Percentiles rank a stretch among this genome's conserved stretches.
Conservation (phyloP, 2,888 invertebrate genomes). For the Diloba caeruleocephala region DNA sequence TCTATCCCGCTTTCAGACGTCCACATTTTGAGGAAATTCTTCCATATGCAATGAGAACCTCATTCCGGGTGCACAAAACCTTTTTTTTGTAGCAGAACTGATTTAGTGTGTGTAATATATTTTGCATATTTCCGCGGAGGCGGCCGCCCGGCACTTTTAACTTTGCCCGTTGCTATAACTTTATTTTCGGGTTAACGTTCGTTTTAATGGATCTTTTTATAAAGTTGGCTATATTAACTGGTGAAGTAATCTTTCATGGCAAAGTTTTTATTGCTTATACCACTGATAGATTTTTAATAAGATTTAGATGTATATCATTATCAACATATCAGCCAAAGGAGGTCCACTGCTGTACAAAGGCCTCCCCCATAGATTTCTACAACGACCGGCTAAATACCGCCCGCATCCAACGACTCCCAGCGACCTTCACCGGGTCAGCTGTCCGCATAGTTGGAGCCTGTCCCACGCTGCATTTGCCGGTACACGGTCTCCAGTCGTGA, state of each 20-base stretch:
- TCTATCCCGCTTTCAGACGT: conserved; percentile 37
- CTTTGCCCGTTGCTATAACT: conserved; percentile 67
- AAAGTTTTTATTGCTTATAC: conserved; percentile 43
- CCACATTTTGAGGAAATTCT: conserved; percentile 52
- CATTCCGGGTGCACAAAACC: conserved; percentile 48
- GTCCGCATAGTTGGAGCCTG: no score
- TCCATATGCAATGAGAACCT: conserved; percentile 59
- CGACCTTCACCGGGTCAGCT: not conserved
- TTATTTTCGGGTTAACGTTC: conserved; percentile 74
- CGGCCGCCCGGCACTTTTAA: conserved; percentile 66
- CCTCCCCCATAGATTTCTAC: no score
- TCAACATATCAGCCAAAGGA: not conserved
- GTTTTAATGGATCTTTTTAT: conserved; percentile 62
- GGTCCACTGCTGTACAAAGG: no score
- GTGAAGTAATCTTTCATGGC: conserved; percentile 31
- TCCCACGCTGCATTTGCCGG: no score
- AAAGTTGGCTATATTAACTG: conserved; percentile 52
- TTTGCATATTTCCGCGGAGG: conserved; percentile 59
- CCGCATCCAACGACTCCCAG: no score
- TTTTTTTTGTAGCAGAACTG: conserved; percentile 62
- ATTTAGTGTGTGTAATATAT: conserved; percentile 70
- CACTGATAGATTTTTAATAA: conserved; percentile 38
- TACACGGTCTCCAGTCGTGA: no score
- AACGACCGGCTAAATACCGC: no score
- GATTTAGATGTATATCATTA: conserved; percentile 19